A percentile compares a stretch with the other conserved stretches of the same genome.
Conservation (phyloP, 2,797 vertebrate genomes). For the Mallotus villosus region DNA sequence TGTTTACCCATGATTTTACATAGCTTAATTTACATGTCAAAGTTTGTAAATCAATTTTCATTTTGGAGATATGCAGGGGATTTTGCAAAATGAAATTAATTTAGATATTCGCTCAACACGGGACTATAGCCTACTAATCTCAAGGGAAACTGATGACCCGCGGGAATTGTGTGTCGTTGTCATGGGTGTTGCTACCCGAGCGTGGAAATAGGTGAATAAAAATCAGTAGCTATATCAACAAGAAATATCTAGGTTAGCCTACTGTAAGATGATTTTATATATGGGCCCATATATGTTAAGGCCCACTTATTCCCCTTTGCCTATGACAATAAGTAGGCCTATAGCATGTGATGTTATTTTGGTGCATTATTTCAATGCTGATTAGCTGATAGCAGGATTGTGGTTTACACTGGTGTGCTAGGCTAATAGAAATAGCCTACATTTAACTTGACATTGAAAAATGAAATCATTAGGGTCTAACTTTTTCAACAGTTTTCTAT, state of each 20-base stretch:
- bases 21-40: background rate
- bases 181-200: conserved; percentile 74
- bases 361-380: no score
- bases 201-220: conserved; percentile 61
- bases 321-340: conserved; percentile 6
- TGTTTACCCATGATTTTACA: background rate
- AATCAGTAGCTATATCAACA: conserved; percentile 16
- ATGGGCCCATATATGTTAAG: background rate
- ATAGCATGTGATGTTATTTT: no score
- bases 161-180: conserved; percentile 72
- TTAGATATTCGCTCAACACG: background rate
- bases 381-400: no score
- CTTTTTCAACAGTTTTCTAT: no score
- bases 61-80: background rate
- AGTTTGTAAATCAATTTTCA: background rate
- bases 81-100: background rate
- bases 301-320: no score
- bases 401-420: no score
- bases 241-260: background rate
- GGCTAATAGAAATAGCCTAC: no score
- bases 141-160: conserved; percentile 43
- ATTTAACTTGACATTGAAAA: no score
- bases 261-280: no score
- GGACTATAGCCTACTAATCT: background rate
- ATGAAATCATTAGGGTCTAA: no score